Evolutionary conservation across 2,797 vertebrate species (phyloP).

Genomic region (Okamejei kenojei): DNA sequence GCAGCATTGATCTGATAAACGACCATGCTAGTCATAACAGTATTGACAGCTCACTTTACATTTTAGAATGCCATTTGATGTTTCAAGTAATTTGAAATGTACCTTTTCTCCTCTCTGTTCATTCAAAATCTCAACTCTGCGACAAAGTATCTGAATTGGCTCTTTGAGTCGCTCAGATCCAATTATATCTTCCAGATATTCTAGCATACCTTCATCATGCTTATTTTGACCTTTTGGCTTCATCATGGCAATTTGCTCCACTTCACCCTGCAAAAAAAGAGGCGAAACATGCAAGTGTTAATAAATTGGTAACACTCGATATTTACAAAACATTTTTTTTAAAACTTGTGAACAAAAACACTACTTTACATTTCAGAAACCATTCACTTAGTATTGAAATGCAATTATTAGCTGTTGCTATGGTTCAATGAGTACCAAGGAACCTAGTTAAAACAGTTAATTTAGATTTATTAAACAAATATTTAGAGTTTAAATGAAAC

Average conservation of each 20-base stretch:
- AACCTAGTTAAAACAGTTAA: neutral
- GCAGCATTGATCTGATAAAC: too few relatives aligned
- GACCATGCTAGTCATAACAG: neutral
- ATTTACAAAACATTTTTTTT: neutral
- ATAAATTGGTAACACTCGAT: neutral
- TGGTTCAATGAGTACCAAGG: neutral
- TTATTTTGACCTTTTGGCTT: slow-evolving; percentile 92
- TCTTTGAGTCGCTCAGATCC: slow-evolving; percentile 86
- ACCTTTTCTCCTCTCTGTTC: slow-evolving; percentile 92
- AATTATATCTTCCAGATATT: slow-evolving; percentile 93
- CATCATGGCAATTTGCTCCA: slow-evolving; percentile 98
- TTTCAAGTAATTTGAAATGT: slow-evolving; percentile 40
- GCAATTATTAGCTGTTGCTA: neutral
- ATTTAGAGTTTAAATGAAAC: neutral
- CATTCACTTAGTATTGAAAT: neutral
- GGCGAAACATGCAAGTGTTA: neutral
- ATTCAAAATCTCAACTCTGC: slow-evolving; percentile 79
- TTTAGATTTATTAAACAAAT: neutral
- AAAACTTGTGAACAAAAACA: neutral
- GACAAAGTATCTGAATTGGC: slow-evolving; percentile 74
- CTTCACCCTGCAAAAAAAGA: slow-evolving; percentile 74
- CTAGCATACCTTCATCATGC: slow-evolving; percentile 94
- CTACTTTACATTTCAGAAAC: neutral
- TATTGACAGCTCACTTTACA: neutral
- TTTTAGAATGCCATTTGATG: neutral